Evolutionary conservation across 2,113 vertebrate species (phyloP).

Genomic region (Thinocorus orbignyianus): DNA sequence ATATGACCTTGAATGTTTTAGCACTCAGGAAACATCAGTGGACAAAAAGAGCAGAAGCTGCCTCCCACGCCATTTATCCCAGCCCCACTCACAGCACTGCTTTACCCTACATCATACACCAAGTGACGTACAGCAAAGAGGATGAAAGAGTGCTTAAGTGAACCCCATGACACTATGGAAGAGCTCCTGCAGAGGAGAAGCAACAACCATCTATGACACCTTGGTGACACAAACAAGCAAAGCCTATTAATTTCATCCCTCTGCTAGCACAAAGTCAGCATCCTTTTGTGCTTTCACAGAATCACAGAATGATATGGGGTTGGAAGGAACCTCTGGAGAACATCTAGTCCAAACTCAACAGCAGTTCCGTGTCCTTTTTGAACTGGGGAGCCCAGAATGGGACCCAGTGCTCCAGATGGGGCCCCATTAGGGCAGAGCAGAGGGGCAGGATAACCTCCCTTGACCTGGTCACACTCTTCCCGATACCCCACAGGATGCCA

Average conservation of each 20-base stretch:
- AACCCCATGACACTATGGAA: fast-evolving
- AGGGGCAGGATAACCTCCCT: too few species aligned
- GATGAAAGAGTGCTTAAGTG: neutral
- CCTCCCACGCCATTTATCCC: neutral
- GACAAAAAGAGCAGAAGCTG: neutral
- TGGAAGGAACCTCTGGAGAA: too few species aligned
- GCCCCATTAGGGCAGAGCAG: too few species aligned
- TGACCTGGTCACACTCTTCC: too few species aligned
- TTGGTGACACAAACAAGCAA: neutral
- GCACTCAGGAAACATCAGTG: neutral
- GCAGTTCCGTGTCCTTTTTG: too few species aligned
- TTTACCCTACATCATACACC: neutral
- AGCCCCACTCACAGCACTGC: neutral
- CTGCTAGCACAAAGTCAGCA: neutral
- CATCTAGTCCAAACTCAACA: too few species aligned
- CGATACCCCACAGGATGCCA: too few species aligned
- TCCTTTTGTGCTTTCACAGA: neutral
- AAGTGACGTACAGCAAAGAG: neutral
- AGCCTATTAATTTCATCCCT: neutral
- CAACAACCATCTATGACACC: neutral
- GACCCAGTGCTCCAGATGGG: too few species aligned
- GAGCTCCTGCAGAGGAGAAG: neutral
- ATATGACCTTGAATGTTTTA: neutral
- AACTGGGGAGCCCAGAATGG: too few species aligned
- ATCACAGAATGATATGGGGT: too few species aligned